A percentile compares a stretch with the other conserved stretches of the same genome.
Conservation (phyloP, 2,113 vertebrate species). For the Megalops atlanticus region DNA sequence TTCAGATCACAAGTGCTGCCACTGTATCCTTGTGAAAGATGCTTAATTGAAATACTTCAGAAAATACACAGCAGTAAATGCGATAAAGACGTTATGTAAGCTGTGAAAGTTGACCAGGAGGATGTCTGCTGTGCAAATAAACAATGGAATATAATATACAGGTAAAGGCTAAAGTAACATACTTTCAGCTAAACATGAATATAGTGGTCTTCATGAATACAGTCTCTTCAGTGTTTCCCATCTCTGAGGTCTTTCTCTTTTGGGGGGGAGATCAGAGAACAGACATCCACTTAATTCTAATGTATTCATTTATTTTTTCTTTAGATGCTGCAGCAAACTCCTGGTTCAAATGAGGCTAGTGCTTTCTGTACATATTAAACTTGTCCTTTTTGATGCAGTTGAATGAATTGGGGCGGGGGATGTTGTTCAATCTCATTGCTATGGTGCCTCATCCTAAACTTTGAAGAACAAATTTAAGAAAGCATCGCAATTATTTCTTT, state of each 20-base stretch:
- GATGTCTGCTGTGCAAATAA: background rate
- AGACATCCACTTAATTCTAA: constrained; percentile 5
- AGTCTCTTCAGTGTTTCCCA: background rate
- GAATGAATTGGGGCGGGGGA: background rate
- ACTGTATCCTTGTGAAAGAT: background rate
- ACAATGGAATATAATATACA: background rate
- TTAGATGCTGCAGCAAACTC: background rate
- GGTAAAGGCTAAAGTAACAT: too few species aligned
- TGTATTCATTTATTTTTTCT: constrained; percentile 23
- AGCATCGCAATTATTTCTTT: background rate
- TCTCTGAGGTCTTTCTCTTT: constrained; percentile 4
- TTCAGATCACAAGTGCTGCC: background rate
- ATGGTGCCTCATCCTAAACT: background rate
- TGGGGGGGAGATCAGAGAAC: constrained; percentile 20
- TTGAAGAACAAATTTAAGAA: background rate
- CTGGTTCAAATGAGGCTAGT: constrained; percentile 19
- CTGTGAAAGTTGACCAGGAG: background rate
- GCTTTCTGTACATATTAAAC: background rate
- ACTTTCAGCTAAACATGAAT: too few species aligned
- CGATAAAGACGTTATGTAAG: background rate
- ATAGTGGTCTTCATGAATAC: background rate
- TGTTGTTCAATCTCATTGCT: too few species aligned
- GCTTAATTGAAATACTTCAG: background rate
- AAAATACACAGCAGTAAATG: background rate
- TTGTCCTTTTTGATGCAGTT: background rate